A percentile compares a stretch with the other conserved stretches of the same genome.
Evolutionary conservation across 2,113 vertebrate genomes (phyloP).

Genomic region (Eptesicus fuscus): DNA sequence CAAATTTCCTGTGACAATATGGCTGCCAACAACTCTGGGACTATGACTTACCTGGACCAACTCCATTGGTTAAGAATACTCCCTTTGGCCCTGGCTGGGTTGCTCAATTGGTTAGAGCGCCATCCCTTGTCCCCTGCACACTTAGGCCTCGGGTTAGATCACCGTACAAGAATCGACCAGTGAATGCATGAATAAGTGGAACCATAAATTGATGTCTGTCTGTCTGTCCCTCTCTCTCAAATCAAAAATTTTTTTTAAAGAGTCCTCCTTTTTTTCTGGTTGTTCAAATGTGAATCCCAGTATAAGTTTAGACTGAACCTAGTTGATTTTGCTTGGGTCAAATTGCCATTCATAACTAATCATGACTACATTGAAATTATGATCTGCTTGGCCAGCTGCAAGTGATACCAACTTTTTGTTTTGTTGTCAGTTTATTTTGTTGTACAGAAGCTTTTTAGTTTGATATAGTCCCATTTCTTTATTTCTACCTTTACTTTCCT

Average conservation of each 20-base stretch:
- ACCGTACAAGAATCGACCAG: not conserved
- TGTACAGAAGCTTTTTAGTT: too few relatives aligned
- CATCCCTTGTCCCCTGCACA: not conserved
- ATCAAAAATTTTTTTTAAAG: too few relatives aligned
- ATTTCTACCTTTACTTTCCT: too few relatives aligned
- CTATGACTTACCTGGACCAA: not conserved
- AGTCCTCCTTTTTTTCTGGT: not conserved
- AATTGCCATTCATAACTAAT: not conserved
- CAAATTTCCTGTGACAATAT: not conserved
- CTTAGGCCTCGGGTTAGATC: not conserved
- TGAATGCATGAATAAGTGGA: not conserved
- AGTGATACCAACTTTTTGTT: not conserved
- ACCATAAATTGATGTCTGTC: not conserved
- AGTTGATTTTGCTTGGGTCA: not conserved
- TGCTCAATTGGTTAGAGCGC: not conserved
- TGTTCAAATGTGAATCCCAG: not conserved
- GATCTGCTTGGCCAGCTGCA: not conserved
- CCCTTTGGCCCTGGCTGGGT: not conserved
- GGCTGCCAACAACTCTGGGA: not conserved
- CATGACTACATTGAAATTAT: not conserved
- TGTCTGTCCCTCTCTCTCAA: not conserved
- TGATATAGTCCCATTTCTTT: too few relatives aligned
- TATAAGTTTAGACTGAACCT: not conserved
- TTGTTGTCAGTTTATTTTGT: too few relatives aligned
- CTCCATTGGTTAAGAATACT: not conserved